Evolutionary conservation across 2,888 invertebrate species (phyloP), one percentile per base, ranked within the genome.

Genomic region (Noctua fimbriata): DNA sequence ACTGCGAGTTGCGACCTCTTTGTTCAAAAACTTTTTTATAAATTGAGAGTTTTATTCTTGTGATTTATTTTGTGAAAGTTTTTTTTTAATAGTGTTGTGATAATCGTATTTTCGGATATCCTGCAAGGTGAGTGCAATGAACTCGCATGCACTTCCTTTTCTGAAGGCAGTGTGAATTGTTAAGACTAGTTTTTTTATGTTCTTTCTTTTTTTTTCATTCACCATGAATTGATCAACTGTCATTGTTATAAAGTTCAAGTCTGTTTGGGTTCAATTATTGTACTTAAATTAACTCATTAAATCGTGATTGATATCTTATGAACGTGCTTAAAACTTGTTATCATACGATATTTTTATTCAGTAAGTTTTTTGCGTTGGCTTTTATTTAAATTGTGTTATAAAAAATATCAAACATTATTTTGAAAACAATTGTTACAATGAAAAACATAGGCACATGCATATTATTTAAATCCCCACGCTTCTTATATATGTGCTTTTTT

Each of bases 121-220:
- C 71, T 69, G 32, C 77, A 81, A 89, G 89, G 89, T 89, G 72
- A 89, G 89, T 89, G 88, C 90, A 76, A 73, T 84, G 84, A 87
- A 89, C 89, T 85, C 69, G 47, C 24, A 70, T 70, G 72, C 32
- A 89, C 77, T 88, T 79, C 84, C 80, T 78, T 60, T 78, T 66
- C 24, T 70, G 52, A 67, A 69, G 52, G 65, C 73, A 58, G 60
- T 52, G 52, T 70, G n/a, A 73, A 44, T 52, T 52, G 21, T 67
- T 67, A 76, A 44, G 18, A 83, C 58, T 69, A 49, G 60, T 69
- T 75, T 69, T 66, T 36, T 67, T 76, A 65, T 44, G 44, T 16
- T 67, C 32, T 78, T 78, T 85, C 72, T 73, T 73, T 32, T 81
- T 72, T 73, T 73, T 52, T 60, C 52, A 14, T 71, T 78, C 9